Evolutionary conservation across 2,797 vertebrate species (phyloP), one percentile per base, ranked within the genome.

Genomic region (Melanotaenia nigrans): DNA sequence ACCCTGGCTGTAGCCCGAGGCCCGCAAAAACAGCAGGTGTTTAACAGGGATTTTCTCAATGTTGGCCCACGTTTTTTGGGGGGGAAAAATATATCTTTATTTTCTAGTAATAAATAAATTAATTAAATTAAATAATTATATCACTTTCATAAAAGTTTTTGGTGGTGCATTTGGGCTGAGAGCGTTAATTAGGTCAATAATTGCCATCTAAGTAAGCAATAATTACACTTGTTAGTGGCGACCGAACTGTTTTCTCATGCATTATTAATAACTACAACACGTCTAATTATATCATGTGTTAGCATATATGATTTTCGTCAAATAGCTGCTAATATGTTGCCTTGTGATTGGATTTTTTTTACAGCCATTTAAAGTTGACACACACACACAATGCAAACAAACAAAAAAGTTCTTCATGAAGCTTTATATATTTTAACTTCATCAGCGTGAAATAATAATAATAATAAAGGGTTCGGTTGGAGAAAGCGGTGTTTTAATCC

Each of bases 401-500:
- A 20, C 6, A n/a, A 20, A 20, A 47, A 47, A 18, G 42, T 45
- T 45, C 3, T 5, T 18, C 14, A 7, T 6, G 13, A 57, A 5
- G n/a, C 13, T 55, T 35, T 14, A 60, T 24, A 16, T 5, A 58
- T 42, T 70, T 56, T 51, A 65, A 25, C 25, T 55, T 55, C 25
- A 55, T 55, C 13, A 77, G 59, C 71, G 65, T 78, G 87, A 89
- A 89, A 28, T 28, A 28, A 28, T 28, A 28, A 28, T 25, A 25
- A 28, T 28, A 28, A 28, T 38, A 85, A 83, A 88, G 88, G 82
- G 87, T 67, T 75, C 59, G 68, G 68, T 73, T 91, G 75, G 90
- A 84, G 90, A 93, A 90, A 89, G 87, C 83, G 78, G 85, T 65
- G 67, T 28, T 91, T 88, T 93, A 95, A 94, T 94, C 93, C 93